These are phyloP conservation scores for Aproaerema taeniolella DNA, from an alignment of 2,888 invertebrate genomes.

Conservation along the genomic window DNA sequence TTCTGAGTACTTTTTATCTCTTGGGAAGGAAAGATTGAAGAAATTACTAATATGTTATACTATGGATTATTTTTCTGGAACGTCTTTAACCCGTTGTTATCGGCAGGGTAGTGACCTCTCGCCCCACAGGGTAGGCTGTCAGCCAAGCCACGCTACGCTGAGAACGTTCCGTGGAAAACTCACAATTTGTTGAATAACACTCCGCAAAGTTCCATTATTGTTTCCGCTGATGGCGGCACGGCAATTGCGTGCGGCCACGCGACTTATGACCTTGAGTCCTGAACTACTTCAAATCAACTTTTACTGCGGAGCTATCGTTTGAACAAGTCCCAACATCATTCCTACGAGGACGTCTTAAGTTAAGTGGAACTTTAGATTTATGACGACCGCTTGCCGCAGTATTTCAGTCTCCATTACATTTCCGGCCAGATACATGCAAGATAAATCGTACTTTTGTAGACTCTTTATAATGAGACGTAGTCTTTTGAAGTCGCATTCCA, in stretches of 20 bases:
- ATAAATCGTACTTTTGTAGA: conserved; percentile 1
- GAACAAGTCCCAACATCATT: conserved; percentile 14
- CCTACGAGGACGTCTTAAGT: conserved; percentile 8
- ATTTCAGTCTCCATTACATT: conserved; percentile 6
- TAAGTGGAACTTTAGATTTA: conserved; percentile 13
- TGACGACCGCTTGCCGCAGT: conserved; percentile 6
- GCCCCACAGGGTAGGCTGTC: neutral
- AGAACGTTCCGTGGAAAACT: conserved; percentile 6
- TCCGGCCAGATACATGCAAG: conserved; percentile 2
- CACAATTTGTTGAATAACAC: conserved; percentile 13
- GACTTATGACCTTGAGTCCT: conserved; percentile 19
- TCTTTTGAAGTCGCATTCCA: neutral
- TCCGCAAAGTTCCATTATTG: conserved; percentile 13
- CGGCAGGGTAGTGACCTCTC: neutral
- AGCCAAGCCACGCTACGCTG: neutral
- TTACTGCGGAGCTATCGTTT: conserved; percentile 14
- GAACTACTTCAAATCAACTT: conserved; percentile 17
- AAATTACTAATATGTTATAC: no score
- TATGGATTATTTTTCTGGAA: no score
- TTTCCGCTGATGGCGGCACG: conserved; percentile 18
- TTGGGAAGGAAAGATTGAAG: neutral
- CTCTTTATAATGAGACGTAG: neutral
- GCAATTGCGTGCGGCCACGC: conserved; percentile 23
- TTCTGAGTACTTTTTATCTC: no score
- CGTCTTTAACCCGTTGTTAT: neutral